Conservation (phyloP, 2,888 invertebrate species). For the Leistus spinibarbis region DNA sequence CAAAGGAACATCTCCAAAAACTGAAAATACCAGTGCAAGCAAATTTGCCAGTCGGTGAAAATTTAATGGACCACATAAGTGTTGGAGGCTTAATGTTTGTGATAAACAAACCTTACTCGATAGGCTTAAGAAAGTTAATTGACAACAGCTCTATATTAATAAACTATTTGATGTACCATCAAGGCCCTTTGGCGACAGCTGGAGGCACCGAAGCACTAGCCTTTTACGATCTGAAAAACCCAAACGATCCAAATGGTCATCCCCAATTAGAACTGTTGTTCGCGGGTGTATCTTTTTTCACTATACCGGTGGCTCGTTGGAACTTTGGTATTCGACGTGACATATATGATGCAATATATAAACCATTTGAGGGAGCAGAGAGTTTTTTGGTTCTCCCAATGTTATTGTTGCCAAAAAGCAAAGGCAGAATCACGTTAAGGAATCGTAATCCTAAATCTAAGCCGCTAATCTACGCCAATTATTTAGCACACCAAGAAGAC, state of each 20-base stretch:
- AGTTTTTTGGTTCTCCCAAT: constrained; percentile 61
- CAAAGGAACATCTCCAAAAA: constrained; percentile 55
- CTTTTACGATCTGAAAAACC: constrained; percentile 66
- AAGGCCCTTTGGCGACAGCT: constrained; percentile 60
- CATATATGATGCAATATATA: constrained; percentile 52
- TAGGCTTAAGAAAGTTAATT: constrained; percentile 52
- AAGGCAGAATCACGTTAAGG: constrained; percentile 63
- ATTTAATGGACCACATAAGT: constrained; percentile 64
- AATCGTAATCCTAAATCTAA: constrained; percentile 62
- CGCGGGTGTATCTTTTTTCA: constrained; percentile 66
- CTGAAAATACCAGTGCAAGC: constrained; percentile 58
- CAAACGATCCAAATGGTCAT: constrained; percentile 63
- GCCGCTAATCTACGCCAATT: constrained; percentile 68
- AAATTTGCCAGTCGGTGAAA: constrained; percentile 61
- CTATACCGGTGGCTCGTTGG: constrained; percentile 59
- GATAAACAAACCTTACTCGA: constrained; percentile 59
- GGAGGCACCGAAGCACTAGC: constrained; percentile 73
- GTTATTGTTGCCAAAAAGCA: constrained; percentile 65
- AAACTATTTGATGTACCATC: constrained; percentile 54
- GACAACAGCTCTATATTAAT: constrained; percentile 47
- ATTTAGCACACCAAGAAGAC: constrained; percentile 65
- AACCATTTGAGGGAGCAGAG: constrained; percentile 52
- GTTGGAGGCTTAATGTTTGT: constrained; percentile 71
- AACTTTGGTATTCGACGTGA: constrained; percentile 58
- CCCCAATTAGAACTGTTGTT: constrained; percentile 72